Conservation (phyloP, 2,113 vertebrate species). For the Equus quagga region DNA sequence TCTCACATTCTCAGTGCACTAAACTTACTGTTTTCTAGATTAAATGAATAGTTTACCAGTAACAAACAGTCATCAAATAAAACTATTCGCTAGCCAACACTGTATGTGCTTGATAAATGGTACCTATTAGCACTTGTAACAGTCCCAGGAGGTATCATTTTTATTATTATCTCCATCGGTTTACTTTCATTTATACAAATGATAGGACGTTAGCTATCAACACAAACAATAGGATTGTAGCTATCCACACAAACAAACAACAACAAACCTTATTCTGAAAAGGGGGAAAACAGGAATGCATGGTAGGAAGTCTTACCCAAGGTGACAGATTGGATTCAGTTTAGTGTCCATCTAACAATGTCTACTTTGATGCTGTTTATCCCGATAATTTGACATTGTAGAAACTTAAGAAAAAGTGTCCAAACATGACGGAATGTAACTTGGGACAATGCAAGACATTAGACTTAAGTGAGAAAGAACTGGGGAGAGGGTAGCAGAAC, state of each 20-base stretch:
- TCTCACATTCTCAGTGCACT: background rate
- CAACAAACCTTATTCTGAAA: background rate
- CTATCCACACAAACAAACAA: background rate
- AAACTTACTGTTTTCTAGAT: background rate
- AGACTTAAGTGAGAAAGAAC: background rate
- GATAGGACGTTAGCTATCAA: background rate
- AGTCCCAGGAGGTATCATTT: background rate
- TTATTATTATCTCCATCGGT: background rate
- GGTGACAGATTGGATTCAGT: background rate
- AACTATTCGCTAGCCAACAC: background rate
- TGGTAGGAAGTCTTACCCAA: background rate
- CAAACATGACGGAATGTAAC: background rate
- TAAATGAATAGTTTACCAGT: background rate
- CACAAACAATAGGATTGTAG: background rate
- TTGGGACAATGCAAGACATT: background rate
- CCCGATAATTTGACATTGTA: background rate
- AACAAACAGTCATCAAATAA: background rate
- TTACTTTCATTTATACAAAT: conserved; percentile 28
- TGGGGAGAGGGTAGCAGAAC: background rate
- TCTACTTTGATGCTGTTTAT: background rate
- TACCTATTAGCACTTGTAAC: background rate
- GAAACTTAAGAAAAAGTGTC: background rate
- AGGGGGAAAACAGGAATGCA: background rate
- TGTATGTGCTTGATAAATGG: background rate
- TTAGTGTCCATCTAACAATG: background rate